Conservation (phyloP, 2,113 vertebrate genomes). For the Percina caprodes region DNA sequence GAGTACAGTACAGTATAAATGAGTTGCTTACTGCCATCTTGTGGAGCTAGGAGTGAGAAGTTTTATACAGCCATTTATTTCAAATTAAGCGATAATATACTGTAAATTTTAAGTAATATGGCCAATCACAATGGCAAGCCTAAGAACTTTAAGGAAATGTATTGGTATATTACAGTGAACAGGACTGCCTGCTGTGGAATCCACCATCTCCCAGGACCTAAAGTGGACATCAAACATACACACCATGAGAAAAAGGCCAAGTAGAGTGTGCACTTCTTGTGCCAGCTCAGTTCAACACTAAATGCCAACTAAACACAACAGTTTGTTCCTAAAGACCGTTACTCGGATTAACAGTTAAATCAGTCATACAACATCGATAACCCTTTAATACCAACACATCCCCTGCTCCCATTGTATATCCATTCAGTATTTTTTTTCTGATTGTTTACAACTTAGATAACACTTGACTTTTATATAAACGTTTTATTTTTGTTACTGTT, state of each 20-base stretch:
- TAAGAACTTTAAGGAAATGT: conserved; percentile 22
- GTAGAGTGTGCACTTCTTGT: too few relatives aligned
- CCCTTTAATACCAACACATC: neutral
- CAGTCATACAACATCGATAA: neutral
- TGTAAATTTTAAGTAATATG: conserved; percentile 1
- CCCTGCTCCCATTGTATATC: neutral
- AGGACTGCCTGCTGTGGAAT: neutral
- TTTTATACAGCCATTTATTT: conserved; percentile 29
- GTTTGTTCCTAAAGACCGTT: neutral
- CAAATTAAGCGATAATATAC: neutral
- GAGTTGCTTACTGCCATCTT: conserved; percentile 77
- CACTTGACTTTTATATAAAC: neutral
- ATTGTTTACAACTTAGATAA: neutral
- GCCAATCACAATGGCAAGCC: conserved; percentile 25
- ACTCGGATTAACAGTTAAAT: neutral
- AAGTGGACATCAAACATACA: too few relatives aligned
- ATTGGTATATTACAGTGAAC: conserved; percentile 34
- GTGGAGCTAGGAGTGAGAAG: conserved; percentile 59
- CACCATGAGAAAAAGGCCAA: too few relatives aligned
- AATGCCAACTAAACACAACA: neutral
- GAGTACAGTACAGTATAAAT: conserved; percentile 28
- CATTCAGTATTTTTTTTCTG: neutral
- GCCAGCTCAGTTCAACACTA: neutral
- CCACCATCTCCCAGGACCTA: too few relatives aligned
- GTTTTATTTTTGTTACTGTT: neutral